Conservation (phyloP, 1,140 invertebrate species). For the Bombus balteatus region DNA sequence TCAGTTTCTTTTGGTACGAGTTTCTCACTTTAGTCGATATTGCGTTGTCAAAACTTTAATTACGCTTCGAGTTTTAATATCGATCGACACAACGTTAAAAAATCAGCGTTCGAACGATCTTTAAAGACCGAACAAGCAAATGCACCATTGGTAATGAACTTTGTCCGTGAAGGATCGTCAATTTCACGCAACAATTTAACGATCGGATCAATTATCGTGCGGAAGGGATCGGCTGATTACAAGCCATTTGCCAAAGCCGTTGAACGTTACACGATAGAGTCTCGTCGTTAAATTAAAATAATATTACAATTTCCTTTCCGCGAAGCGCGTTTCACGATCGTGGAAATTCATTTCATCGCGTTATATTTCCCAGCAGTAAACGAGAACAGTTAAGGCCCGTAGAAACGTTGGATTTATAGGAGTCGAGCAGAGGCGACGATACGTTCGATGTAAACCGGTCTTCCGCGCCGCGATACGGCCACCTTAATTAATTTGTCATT, state of each 20-base stretch:
- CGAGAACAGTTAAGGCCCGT: slow-evolving; percentile 33
- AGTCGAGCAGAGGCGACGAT: slow-evolving; percentile 35
- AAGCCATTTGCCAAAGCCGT: slow-evolving; percentile 3
- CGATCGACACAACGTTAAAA: not conserved
- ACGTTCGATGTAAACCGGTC: slow-evolving; percentile 66
- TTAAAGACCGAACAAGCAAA: not conserved
- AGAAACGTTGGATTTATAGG: slow-evolving; percentile 63
- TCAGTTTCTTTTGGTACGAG: too few species aligned
- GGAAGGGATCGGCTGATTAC: not conserved
- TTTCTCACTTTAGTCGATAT: too few species aligned
- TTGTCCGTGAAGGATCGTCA: not conserved
- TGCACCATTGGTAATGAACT: not conserved
- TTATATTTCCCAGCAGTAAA: slow-evolving; percentile 50
- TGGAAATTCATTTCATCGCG: slow-evolving; percentile 32
- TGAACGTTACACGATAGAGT: not conserved
- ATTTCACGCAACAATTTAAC: slow-evolving; percentile 1
- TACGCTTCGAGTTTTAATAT: not conserved
- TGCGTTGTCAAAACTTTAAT: not conserved
- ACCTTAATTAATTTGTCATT: slow-evolving; percentile 76
- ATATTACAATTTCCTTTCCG: not conserved
- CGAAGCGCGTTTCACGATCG: not conserved
- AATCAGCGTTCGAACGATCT: not conserved
- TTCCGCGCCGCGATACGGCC: slow-evolving; percentile 53
- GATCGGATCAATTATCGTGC: not conserved
- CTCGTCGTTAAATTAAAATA: not conserved